Evolutionary conservation across 2,888 invertebrate species (phyloP).

Genomic region (Meteorus colon): DNA sequence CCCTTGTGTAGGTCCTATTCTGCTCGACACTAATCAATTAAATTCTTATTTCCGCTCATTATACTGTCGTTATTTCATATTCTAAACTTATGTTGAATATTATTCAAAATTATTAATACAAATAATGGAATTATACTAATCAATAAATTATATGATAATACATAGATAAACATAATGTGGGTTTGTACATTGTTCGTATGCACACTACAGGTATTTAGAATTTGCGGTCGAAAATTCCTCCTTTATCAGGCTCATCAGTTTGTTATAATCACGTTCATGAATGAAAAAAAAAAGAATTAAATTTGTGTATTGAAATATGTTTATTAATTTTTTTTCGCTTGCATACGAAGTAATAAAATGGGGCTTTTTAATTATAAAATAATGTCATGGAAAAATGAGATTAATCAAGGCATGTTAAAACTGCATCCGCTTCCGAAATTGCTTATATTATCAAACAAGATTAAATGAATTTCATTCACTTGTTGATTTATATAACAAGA

Average conservation of each 20-base stretch:
- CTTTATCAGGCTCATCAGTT: not conserved
- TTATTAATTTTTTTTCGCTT: not conserved
- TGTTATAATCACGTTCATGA: not conserved
- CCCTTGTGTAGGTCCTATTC: slow-evolving; percentile 42
- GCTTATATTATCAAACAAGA: no score
- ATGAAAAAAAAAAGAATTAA: slow-evolving; percentile 2
- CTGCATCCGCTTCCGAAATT: no score
- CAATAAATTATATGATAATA: slow-evolving; percentile 1
- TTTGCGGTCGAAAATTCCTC: not conserved
- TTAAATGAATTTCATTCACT: no score
- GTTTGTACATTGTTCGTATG: not conserved
- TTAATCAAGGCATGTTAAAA: no score
- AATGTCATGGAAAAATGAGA: no score
- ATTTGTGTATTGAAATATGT: not conserved
- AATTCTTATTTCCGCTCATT: slow-evolving; percentile 51
- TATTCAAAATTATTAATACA: not conserved
- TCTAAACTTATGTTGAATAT: not conserved
- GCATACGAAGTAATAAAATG: no score
- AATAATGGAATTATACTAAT: not conserved
- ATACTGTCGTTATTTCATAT: not conserved
- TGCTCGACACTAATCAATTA: slow-evolving; percentile 53
- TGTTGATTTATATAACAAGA: no score
- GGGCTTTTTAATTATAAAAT: no score
- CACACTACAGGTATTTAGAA: not conserved
- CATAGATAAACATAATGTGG: not conserved